Conservation (phyloP, 1,140 invertebrate genomes). For the Dreissena polymorpha region DNA sequence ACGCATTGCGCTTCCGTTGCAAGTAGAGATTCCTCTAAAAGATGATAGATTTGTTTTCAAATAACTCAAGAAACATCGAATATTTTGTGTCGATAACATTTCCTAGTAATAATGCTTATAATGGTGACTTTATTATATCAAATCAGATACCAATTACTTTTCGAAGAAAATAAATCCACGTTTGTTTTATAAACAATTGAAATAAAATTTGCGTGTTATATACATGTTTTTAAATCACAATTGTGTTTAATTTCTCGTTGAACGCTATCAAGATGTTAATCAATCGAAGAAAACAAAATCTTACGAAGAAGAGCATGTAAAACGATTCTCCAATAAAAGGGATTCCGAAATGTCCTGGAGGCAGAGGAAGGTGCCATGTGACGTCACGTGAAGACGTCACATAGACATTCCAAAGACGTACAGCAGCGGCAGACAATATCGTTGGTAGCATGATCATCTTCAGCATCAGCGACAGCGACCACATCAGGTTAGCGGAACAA, state of each 20-base stretch:
- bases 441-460: too few species aligned
- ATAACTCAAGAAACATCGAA: background rate
- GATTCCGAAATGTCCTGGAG: slow-evolving; percentile 38
- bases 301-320: slow-evolving; percentile 28
- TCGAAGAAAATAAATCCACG: background rate
- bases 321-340: slow-evolving; percentile 46
- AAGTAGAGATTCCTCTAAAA: slow-evolving; percentile 69
- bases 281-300: background rate
- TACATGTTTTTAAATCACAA: background rate
- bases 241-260: background rate
- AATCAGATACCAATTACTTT: background rate
- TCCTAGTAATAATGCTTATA: background rate
- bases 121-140: background rate
- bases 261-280: background rate
- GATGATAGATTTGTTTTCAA: background rate
- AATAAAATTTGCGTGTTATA: background rate
- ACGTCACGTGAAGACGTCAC: slow-evolving; percentile 16
- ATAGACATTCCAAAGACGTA: slow-evolving; percentile 15
- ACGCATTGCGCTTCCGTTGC: slow-evolving; percentile 56
- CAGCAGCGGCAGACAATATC: too few species aligned
- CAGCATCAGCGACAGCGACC: too few species aligned
- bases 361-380: slow-evolving; percentile 11
- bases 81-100: background rate
- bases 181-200: background rate
- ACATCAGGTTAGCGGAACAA: too few species aligned